Evolutionary conservation across 2,113 vertebrate species (phyloP).

Genomic region (Paedocypris sp.): DNA sequence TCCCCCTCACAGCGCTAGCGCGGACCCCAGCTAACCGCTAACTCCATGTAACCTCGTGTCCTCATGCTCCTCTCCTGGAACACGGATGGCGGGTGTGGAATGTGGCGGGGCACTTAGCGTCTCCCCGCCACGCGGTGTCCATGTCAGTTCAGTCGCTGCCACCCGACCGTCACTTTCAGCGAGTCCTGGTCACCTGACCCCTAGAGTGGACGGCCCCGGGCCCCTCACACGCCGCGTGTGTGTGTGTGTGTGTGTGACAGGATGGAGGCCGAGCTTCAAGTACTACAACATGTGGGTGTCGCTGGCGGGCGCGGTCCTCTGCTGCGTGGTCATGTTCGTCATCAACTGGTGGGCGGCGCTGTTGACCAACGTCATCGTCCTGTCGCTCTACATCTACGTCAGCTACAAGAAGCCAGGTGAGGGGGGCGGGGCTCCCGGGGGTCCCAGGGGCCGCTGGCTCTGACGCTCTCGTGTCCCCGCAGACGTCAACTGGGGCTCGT

Average conservation of each 20-base stretch:
- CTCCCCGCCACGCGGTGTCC: neutral
- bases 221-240: neutral
- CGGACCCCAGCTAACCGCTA: no score
- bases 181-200: no score
- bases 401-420: slow-evolving; percentile 96
- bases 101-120: neutral
- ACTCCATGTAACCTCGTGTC: no score
- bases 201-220: neutral
- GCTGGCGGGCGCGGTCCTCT: slow-evolving; percentile 81
- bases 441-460: neutral
- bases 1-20: no score
- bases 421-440: neutral
- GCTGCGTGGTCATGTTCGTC: slow-evolving; percentile 97
- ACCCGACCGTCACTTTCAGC: no score
- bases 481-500: slow-evolving; percentile 99
- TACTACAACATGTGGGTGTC: slow-evolving; percentile 99
- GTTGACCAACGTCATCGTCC: slow-evolving; percentile 86
- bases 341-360: slow-evolving; percentile 98
- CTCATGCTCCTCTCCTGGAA: no score
- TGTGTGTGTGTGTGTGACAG: slow-evolving; percentile 46
- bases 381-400: slow-evolving; percentile 95
- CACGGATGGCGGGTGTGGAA: no score
- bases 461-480: slow-evolving; percentile 21
- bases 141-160: no score
- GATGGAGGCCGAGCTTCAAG: slow-evolving; percentile 96